Conservation (phyloP, 2,797 vertebrate genomes). For the Rhinella marina region DNA sequence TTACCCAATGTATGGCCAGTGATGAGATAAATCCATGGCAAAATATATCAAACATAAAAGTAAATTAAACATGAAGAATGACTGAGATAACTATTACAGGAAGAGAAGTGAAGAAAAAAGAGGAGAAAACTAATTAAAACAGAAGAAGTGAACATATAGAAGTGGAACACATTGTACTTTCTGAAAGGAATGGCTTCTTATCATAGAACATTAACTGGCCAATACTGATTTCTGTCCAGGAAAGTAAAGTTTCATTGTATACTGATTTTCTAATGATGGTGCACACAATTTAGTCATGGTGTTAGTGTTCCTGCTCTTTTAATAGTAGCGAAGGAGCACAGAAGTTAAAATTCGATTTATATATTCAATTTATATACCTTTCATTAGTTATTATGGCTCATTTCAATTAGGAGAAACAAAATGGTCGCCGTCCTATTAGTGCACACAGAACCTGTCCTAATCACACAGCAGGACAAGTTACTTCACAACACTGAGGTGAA, state of each 20-base stretch:
- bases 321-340: too few relatives aligned
- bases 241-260: not conserved
- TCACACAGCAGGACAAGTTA: too few relatives aligned
- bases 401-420: too few relatives aligned
- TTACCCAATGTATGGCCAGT: slow-evolving; percentile 56
- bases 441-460: too few relatives aligned
- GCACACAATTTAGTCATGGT: not conserved
- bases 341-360: too few relatives aligned
- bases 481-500: too few relatives aligned
- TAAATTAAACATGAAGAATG: slow-evolving; percentile 60
- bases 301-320: not conserved
- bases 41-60: slow-evolving; percentile 58
- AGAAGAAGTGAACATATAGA: slow-evolving; percentile 3
- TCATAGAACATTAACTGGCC: slow-evolving; percentile 19
- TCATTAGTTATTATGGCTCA: too few relatives aligned
- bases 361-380: too few relatives aligned
- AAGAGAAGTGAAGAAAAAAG: slow-evolving; percentile 40
- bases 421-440: too few relatives aligned
- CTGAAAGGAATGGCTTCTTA: slow-evolving; percentile 24
- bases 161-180: not conserved
- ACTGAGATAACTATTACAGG: slow-evolving; percentile 54
- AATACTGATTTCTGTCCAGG: not conserved
- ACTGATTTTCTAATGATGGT: not conserved
- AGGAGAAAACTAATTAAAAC: slow-evolving; percentile 29
- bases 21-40: slow-evolving; percentile 41